Evolutionary conservation across 2,113 vertebrate species (phyloP).

Genomic region (Microtus ochrogaster): DNA sequence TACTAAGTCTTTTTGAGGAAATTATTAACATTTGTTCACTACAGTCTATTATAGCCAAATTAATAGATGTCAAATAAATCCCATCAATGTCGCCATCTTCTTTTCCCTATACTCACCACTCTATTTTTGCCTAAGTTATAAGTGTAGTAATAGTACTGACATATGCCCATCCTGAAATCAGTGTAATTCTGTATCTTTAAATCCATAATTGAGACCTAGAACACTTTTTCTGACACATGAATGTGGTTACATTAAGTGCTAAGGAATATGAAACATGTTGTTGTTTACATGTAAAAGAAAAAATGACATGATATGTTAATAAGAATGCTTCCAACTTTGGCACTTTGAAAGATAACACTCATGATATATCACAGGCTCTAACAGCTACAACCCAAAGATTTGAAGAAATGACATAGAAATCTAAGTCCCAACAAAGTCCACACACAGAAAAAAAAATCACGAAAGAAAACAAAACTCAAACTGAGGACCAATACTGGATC

Average conservation of each 20-base stretch:
- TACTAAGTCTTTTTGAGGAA: neutral
- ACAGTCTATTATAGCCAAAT: slow-evolving; percentile 19
- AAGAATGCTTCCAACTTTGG: neutral
- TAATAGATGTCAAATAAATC: slow-evolving; percentile 2
- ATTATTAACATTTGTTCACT: neutral
- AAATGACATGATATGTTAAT: neutral
- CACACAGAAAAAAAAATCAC: neutral
- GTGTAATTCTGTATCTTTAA: slow-evolving; percentile 32
- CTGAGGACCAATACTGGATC: neutral
- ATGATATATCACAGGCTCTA: neutral
- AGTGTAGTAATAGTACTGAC: neutral
- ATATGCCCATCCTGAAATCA: neutral
- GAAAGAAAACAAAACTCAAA: neutral
- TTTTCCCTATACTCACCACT: neutral
- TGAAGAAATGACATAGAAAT: neutral
- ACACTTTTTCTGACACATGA: slow-evolving; percentile 38
- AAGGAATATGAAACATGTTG: slow-evolving; percentile 41
- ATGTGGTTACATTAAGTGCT: slow-evolving; percentile 35
- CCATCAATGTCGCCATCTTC: neutral
- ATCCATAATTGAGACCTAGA: neutral
- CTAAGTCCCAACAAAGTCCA: neutral
- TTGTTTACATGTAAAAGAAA: neutral
- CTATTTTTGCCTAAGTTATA: neutral
- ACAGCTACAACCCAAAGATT: neutral
- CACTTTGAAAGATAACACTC: slow-evolving; percentile 21